phyloP scores from a whole-genome alignment of 2,888 invertebrate genomes.

The Epirrita christyi region DNA sequence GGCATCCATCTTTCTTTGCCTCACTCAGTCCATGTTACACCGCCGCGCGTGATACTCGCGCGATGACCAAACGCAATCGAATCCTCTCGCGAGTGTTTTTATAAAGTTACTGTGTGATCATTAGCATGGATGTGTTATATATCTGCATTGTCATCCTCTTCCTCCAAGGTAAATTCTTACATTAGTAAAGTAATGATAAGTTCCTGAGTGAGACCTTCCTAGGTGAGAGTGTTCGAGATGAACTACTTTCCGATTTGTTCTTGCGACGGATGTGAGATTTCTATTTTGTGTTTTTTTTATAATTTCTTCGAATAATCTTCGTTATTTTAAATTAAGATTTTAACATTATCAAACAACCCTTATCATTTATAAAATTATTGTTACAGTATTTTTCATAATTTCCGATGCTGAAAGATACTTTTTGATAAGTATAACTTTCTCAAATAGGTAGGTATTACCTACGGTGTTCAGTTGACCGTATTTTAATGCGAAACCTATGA shows the following conservation, averaged over 20 bases:
- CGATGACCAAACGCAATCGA: constrained; percentile 54
- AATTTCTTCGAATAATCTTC: not conserved
- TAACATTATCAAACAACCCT: too few species aligned
- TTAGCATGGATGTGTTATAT: constrained; percentile 70
- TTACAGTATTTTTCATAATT: too few species aligned
- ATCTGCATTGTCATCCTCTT: constrained; percentile 55
- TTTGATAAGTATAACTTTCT: too few species aligned
- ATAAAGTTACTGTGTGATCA: constrained; percentile 56
- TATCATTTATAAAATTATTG: too few species aligned
- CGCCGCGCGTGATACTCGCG: constrained; percentile 53
- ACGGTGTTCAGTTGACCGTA: too few species aligned
- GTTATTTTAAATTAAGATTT: too few species aligned
- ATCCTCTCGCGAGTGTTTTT: constrained; percentile 64
- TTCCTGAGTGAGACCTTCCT: constrained; percentile 10
- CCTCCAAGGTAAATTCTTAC: constrained; percentile 56
- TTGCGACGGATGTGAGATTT: constrained; percentile 42
- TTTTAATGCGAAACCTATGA: too few species aligned
- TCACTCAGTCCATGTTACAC: constrained; percentile 53
- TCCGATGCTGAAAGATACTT: too few species aligned
- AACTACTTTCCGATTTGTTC: constrained; percentile 48
- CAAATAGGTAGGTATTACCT: too few species aligned
- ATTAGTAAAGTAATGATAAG: not conserved
- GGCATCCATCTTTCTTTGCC: constrained; percentile 25
- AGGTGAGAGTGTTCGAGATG: constrained; percentile 45
- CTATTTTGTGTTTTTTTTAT: constrained; percentile 38